Evolutionary conservation across 1,140 invertebrate genomes (phyloP).

Genomic region (Sycophaga agraensis): DNA sequence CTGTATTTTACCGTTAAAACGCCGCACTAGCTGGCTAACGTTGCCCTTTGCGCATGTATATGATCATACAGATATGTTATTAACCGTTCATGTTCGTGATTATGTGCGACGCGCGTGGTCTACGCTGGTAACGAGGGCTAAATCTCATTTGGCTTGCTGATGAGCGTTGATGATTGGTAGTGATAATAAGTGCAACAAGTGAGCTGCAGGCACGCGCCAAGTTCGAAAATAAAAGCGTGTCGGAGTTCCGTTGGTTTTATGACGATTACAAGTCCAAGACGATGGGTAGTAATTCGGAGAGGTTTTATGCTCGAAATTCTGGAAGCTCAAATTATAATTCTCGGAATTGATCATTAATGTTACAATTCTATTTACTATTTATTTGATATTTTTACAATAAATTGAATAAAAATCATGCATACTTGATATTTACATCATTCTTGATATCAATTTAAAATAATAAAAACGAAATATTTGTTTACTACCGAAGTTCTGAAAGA

Average conservation of each 20-base stretch:
- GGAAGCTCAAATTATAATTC: too few species aligned
- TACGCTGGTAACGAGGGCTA: conserved; percentile 21
- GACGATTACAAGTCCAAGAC: neutral
- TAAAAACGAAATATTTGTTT: too few species aligned
- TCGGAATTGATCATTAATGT: too few species aligned
- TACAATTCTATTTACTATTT: too few species aligned
- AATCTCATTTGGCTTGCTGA: conserved; percentile 43
- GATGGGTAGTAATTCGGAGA: too few species aligned
- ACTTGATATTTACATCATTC: too few species aligned
- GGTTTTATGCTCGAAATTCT: too few species aligned
- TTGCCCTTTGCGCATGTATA: neutral
- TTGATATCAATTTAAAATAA: too few species aligned
- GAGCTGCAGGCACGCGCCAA: neutral
- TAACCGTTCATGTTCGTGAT: conserved; percentile 19
- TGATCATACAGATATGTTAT: neutral
- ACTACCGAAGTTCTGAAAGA: too few species aligned
- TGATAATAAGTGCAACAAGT: conserved; percentile 1
- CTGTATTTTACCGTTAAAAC: conserved; percentile 20
- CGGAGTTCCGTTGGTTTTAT: conserved; percentile 25
- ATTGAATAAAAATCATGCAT: neutral
- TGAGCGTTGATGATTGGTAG: conserved; percentile 29
- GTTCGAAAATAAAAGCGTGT: conserved; percentile 45
- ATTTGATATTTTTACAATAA: neutral
- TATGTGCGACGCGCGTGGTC: conserved; percentile 22
- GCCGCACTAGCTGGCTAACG: neutral